Conservation (phyloP, 2,888 invertebrate species). For the Heliconius erato region DNA sequence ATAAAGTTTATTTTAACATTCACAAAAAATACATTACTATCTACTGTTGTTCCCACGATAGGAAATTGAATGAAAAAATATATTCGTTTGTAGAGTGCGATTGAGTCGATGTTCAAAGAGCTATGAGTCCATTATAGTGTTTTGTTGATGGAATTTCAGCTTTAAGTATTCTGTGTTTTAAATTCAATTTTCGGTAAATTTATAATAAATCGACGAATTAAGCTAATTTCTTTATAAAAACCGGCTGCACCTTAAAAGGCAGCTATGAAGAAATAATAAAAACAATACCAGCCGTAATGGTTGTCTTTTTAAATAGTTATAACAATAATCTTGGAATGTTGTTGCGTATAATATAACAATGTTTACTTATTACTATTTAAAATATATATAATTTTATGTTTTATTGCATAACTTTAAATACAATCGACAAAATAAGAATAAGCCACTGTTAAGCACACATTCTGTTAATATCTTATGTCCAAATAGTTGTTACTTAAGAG, state of each 20-base stretch:
- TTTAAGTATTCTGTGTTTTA: neutral
- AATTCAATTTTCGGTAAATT: constrained; percentile 18
- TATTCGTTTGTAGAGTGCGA: constrained; percentile 51
- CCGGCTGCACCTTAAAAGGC: constrained; percentile 17
- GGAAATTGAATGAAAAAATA: constrained; percentile 57
- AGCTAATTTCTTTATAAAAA: constrained; percentile 46
- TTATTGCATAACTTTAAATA: too few species aligned
- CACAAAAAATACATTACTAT: constrained; percentile 35
- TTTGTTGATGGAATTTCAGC: constrained; percentile 35
- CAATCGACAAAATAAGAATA: too few species aligned
- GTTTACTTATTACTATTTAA: too few species aligned
- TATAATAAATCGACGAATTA: constrained; percentile 11
- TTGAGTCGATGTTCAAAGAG: constrained; percentile 48
- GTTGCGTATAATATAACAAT: neutral
- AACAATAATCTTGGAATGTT: neutral
- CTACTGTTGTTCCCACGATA: constrained; percentile 52
- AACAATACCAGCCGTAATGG: constrained; percentile 21
- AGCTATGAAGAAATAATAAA: constrained; percentile 18
- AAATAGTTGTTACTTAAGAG: too few species aligned
- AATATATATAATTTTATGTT: too few species aligned
- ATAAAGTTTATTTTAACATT: constrained; percentile 32
- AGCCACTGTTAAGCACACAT: too few species aligned
- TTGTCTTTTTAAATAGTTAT: neutral
- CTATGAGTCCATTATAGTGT: constrained; percentile 41
- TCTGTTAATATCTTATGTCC: too few species aligned